Conservation (phyloP, 2,888 invertebrate genomes). For the Hypercompe scribonia region DNA sequence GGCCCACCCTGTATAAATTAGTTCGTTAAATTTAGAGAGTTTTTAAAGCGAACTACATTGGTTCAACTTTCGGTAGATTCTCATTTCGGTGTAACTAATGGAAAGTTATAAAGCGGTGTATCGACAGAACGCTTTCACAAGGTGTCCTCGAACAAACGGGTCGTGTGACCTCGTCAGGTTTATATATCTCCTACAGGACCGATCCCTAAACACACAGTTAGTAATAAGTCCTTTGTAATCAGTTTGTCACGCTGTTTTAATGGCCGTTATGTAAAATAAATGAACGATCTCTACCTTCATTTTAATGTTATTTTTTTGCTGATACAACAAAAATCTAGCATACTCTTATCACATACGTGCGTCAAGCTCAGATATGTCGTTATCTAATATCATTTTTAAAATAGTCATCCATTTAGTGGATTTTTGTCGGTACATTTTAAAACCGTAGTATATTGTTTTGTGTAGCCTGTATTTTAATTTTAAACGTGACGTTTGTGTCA, state of each 20-base stretch:
- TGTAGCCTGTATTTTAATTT: neutral
- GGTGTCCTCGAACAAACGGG: slow-evolving; percentile 46
- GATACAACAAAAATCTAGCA: slow-evolving; percentile 56
- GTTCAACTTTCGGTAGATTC: neutral
- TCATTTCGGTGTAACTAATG: slow-evolving; percentile 39
- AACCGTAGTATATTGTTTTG: neutral
- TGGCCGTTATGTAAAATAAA: slow-evolving; percentile 58
- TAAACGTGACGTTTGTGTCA: neutral
- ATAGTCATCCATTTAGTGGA: slow-evolving; percentile 21
- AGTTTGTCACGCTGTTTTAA: slow-evolving; percentile 62
- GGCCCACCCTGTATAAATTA: too few species aligned
- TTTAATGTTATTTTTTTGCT: slow-evolving; percentile 72
- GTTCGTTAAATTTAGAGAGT: neutral
- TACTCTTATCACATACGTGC: slow-evolving; percentile 55
- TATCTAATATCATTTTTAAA: slow-evolving; percentile 37
- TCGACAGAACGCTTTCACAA: slow-evolving; percentile 47
- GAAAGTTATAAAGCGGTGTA: slow-evolving; percentile 42
- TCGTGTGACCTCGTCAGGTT: slow-evolving; percentile 42
- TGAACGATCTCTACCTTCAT: slow-evolving; percentile 52
- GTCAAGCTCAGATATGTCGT: slow-evolving; percentile 61
- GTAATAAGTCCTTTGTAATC: slow-evolving; percentile 56
- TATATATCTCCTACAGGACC: slow-evolving; percentile 61
- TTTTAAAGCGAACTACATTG: neutral
- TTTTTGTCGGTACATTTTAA: neutral
- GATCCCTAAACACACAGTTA: slow-evolving; percentile 55